Conservation (phyloP, 2,888 invertebrate genomes). For the Drosophila siamana region DNA sequence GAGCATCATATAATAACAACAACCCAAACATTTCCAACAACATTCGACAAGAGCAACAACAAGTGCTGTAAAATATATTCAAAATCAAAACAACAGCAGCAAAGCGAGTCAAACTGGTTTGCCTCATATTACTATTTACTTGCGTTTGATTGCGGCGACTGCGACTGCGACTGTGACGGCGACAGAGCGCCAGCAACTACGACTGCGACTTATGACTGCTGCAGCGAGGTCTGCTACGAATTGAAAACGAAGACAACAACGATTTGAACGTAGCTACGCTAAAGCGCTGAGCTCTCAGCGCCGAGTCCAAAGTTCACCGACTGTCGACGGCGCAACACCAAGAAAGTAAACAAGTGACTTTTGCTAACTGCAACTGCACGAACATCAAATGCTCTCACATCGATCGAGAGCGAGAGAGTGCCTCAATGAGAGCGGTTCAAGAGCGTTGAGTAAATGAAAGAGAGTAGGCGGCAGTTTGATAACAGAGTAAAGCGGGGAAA, state of each 20-base stretch:
- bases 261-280: too few relatives aligned
- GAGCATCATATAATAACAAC: neutral
- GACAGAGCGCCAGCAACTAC: conserved; percentile 2
- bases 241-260: too few relatives aligned
- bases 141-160: conserved; percentile 14
- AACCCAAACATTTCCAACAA: neutral
- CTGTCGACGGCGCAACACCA: conserved; percentile 45
- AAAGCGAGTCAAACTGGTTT: conserved; percentile 64
- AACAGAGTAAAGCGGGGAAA: neutral
- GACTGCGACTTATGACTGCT: neutral
- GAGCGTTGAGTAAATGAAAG: neutral
- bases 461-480: neutral
- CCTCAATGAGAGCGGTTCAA: neutral
- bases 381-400: conserved; percentile 38
- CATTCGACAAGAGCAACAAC: conserved; percentile 7
- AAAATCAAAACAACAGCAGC: conserved; percentile 27
- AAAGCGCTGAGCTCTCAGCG: conserved; percentile 18
- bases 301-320: conserved; percentile 55
- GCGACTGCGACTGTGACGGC: conserved; percentile 5
- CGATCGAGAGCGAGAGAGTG: neutral
- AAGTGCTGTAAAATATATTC: conserved; percentile 18
- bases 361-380: conserved; percentile 26
- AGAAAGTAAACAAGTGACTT: conserved; percentile 52
- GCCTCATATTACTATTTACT: conserved; percentile 44
- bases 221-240: too few relatives aligned